Conservation (phyloP, 92 coral and sea anemone genomes). For the Hydrozoanthus gracilis region DNA sequence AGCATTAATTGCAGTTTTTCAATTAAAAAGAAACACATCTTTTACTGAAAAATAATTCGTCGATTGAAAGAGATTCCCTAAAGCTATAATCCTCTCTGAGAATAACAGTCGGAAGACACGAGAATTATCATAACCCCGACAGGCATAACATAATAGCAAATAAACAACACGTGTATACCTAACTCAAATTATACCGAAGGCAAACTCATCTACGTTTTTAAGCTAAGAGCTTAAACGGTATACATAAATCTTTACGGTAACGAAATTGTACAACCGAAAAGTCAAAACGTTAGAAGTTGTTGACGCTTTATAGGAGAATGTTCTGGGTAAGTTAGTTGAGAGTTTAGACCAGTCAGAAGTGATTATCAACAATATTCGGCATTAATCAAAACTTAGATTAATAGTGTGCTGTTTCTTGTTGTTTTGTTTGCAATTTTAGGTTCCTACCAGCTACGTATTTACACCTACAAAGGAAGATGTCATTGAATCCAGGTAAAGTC, state of each 20-base stretch:
- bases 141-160: neutral
- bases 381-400: neutral
- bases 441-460: slow-evolving; percentile 11
- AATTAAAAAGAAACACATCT: neutral
- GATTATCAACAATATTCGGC: neutral
- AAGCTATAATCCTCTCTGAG: neutral
- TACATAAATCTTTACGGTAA: neutral
- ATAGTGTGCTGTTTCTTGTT: neutral
- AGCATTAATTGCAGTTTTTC: neutral
- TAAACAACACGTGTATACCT: neutral
- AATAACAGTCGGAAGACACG: neutral
- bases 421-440: neutral
- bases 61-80: neutral
- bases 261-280: no score
- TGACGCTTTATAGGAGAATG: neutral
- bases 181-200: neutral
- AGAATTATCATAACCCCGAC: neutral
- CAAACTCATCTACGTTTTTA: neutral
- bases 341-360: neutral
- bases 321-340: neutral
- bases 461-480: slow-evolving; percentile 29
- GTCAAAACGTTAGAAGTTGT: neutral
- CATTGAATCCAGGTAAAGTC: slow-evolving; percentile 8
- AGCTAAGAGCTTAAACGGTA: neutral
- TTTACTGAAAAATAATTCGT: neutral